Conservation (phyloP, 2,113 vertebrate genomes). For the Laticauda colubrina region DNA sequence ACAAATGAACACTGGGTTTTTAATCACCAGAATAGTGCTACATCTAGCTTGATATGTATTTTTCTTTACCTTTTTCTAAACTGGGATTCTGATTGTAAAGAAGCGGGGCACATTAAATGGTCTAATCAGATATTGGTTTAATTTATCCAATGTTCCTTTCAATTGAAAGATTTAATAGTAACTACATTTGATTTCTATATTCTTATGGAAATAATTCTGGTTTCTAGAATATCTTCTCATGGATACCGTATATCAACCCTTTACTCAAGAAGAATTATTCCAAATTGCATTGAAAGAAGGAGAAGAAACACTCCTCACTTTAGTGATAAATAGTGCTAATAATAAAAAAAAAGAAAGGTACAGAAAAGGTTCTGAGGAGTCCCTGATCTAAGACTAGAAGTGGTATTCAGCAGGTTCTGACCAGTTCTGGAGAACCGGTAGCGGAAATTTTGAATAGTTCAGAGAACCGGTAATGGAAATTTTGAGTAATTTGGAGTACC, state of each 20-base stretch:
- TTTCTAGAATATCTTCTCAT: background rate
- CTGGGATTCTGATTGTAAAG: background rate
- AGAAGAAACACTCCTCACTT: background rate
- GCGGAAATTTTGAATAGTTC: too few species aligned
- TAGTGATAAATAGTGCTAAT: background rate
- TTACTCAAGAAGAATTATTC: background rate
- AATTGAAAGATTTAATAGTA: background rate
- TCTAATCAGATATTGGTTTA: background rate
- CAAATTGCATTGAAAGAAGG: background rate
- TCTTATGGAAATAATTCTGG: background rate
- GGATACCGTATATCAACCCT: background rate
- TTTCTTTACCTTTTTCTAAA: background rate
- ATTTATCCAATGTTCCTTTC: background rate
- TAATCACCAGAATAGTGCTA: background rate
- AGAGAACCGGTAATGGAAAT: too few species aligned
- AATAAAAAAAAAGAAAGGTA: background rate
- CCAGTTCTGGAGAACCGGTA: too few species aligned
- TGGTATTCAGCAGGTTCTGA: too few species aligned
- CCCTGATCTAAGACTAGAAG: background rate
- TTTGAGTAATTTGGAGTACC: too few species aligned
- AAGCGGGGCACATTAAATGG: background rate
- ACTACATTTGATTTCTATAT: background rate
- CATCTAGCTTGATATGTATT: background rate
- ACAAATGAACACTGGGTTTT: background rate
- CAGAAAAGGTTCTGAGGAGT: background rate